A percentile compares a stretch with the other conserved stretches of the same genome.
Evolutionary conservation across 2,797 vertebrate genomes (phyloP).

Genomic region (Cyprinella venusta): DNA sequence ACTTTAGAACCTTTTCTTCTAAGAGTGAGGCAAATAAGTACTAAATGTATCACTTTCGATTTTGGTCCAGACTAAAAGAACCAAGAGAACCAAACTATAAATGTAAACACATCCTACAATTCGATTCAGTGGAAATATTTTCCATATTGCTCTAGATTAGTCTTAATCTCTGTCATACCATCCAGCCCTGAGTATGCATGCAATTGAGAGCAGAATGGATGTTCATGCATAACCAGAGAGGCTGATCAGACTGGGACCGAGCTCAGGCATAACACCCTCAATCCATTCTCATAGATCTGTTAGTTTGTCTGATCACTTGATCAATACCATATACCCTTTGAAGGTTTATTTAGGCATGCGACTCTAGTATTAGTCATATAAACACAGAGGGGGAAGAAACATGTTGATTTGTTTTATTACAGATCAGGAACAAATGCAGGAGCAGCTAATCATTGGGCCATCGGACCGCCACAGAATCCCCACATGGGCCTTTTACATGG

Average conservation of each 20-base stretch:
- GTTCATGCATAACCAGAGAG: conserved; percentile 41
- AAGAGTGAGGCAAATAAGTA: not conserved
- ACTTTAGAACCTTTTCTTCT: no score
- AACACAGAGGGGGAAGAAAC: conserved; percentile 59
- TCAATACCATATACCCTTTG: conserved; percentile 66
- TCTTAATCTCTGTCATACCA: conserved; percentile 16
- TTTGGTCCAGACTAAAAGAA: not conserved
- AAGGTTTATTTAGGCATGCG: conserved; percentile 70
- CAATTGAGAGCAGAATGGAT: conserved; percentile 14
- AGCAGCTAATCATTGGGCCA: conserved; percentile 53
- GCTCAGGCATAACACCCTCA: conserved; percentile 13
- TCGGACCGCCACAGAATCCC: conserved; percentile 39
- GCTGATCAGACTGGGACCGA: conserved; percentile 21
- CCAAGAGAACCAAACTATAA: not conserved
- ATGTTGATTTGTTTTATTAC: conserved; percentile 65
- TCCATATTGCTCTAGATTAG: not conserved
- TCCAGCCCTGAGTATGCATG: conserved; percentile 12
- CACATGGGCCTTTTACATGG: conserved; percentile 51
- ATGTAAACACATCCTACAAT: not conserved
- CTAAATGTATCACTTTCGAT: not conserved
- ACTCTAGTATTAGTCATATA: conserved; percentile 68
- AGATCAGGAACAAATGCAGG: conserved; percentile 48
- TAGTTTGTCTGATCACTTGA: conserved; percentile 73
- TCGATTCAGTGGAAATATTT: not conserved
- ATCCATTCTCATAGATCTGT: conserved; percentile 75